Evolutionary conservation across 2,888 invertebrate genomes (phyloP).

Genomic region (Drosophila nr. medialis): DNA sequence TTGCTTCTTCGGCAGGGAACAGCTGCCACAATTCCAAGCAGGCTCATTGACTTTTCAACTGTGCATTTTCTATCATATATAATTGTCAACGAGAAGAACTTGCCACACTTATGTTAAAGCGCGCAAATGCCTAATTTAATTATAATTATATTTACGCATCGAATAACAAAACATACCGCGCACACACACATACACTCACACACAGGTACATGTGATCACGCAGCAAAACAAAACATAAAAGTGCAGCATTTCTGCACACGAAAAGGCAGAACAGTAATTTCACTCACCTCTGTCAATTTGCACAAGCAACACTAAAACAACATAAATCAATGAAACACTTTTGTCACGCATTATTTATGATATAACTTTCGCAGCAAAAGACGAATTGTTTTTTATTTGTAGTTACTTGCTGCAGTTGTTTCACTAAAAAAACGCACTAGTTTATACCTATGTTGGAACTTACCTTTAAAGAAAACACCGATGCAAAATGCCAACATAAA

Average conservation of each 20-base stretch:
- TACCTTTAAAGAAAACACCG: background rate
- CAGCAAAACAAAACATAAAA: conserved; percentile 39
- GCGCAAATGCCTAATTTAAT: conserved; percentile 57
- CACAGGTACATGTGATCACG: conserved; percentile 2
- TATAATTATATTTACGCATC: conserved; percentile 62
- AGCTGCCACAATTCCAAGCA: conserved; percentile 21
- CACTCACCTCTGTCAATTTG: conserved; percentile 65
- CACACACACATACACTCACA: conserved; percentile 14
- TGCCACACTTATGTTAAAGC: conserved; percentile 12
- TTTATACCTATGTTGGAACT: background rate
- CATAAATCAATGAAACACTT: conserved; percentile 74
- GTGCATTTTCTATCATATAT: conserved; percentile 2
- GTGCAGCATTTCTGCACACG: background rate
- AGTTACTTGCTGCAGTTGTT: conserved; percentile 21
- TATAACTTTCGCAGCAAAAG: conserved; percentile 40
- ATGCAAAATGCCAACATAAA: conserved; percentile 1
- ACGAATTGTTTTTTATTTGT: conserved; percentile 34
- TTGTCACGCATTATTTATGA: conserved; percentile 57
- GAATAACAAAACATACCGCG: conserved; percentile 68
- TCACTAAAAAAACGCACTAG: conserved; percentile 25
- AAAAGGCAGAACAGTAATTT: conserved; percentile 18
- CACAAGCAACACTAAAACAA: conserved; percentile 66
- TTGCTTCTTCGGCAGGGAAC: conserved; percentile 3
- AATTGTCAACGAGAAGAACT: conserved; percentile 2
- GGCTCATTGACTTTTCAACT: conserved; percentile 17